Evolutionary conservation across 2,888 invertebrate genomes (phyloP).

Genomic region (Bombylius major): DNA sequence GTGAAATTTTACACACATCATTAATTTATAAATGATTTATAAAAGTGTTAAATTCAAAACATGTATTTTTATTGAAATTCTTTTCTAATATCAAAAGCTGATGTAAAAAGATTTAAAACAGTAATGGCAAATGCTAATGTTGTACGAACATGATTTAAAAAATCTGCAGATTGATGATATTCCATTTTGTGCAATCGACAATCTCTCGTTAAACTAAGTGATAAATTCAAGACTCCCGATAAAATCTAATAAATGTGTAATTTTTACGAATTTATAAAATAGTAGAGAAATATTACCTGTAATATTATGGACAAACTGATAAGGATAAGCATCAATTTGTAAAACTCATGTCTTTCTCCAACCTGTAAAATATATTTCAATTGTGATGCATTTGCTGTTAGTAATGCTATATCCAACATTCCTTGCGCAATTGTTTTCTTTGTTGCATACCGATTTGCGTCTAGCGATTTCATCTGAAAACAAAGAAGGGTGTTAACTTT

Average conservation of each 20-base stretch:
- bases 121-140: conserved; percentile 59
- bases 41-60: too few species aligned
- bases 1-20: conserved; percentile 33
- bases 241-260: conserved; percentile 42
- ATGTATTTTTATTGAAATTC: conserved; percentile 1
- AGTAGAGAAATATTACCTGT: conserved; percentile 49
- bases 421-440: conserved; percentile 89
- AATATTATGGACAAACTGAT: conserved; percentile 71
- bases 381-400: conserved; percentile 81
- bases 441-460: conserved; percentile 80
- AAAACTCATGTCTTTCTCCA: conserved; percentile 76
- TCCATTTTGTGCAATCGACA: conserved; percentile 60
- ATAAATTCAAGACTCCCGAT: conserved; percentile 59
- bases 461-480: conserved; percentile 56
- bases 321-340: conserved; percentile 62
- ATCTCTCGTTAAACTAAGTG: conserved; percentile 61
- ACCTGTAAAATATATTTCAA: conserved; percentile 76
- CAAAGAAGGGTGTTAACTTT: too few species aligned
- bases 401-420: conserved; percentile 74
- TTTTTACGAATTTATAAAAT: background rate
- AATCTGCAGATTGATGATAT: conserved; percentile 53
- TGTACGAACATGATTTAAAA: conserved; percentile 59
- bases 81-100: conserved; percentile 58
- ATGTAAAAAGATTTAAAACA: conserved; percentile 60
- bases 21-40: background rate